Conservation (phyloP, 2,797 vertebrate genomes). For the Danio albolineatus region DNA sequence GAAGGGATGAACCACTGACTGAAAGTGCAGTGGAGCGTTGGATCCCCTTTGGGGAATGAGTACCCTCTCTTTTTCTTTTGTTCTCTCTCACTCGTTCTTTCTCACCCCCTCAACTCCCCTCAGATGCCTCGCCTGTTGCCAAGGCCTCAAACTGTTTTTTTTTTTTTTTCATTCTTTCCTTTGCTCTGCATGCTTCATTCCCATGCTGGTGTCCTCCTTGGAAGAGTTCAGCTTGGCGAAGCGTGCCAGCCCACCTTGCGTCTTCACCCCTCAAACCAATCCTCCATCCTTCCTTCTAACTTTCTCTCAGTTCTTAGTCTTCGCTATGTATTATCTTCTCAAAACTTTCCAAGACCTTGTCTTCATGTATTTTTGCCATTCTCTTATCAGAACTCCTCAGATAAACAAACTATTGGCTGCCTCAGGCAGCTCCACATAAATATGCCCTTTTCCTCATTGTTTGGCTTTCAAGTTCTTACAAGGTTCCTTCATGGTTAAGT, state of each 20-base stretch:
- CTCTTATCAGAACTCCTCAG: conserved; percentile 16
- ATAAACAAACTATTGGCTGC: neutral
- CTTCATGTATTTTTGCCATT: conserved; percentile 29
- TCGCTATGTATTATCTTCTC: conserved; percentile 10
- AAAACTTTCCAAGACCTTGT: conserved; percentile 17
- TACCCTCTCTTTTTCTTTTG: conserved; percentile 50
- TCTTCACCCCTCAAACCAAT: conserved; percentile 36
- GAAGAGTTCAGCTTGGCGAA: conserved; percentile 49
- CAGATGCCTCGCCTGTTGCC: conserved; percentile 33
- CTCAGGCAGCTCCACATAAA: conserved; percentile 23
- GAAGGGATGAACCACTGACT: conserved; percentile 63
- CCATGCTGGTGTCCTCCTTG: conserved; percentile 29
- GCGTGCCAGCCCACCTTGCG: conserved; percentile 44
- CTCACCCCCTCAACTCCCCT: conserved; percentile 41
- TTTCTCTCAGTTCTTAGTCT: conserved; percentile 20
- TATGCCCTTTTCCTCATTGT: conserved; percentile 10
- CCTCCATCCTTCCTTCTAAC: conserved; percentile 1
- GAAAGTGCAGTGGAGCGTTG: conserved; percentile 59
- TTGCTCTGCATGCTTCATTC: conserved; percentile 11
- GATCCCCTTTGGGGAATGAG: conserved; percentile 58
- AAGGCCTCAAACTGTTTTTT: conserved; percentile 3
- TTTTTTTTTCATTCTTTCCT: neutral
- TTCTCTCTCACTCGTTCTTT: conserved; percentile 49
- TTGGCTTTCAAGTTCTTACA: neutral
- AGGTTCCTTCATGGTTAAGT: neutral